Evolutionary conservation across 2,113 vertebrate species (phyloP), one percentile per base, ranked within the genome.

Genomic region (Pithys albifrons): DNA sequence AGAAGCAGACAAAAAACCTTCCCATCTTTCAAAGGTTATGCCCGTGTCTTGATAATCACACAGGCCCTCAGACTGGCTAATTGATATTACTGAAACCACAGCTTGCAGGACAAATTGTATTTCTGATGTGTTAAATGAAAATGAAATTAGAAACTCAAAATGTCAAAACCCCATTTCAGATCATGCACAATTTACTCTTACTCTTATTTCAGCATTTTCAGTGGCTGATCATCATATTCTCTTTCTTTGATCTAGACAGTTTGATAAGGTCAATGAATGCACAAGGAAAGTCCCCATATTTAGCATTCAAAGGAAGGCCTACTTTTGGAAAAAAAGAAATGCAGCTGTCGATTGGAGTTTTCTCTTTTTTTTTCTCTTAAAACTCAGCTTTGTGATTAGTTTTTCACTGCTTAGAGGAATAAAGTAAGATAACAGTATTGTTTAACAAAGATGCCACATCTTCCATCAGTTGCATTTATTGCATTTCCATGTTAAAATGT

Each of bases 121-220:
- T 95, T 93, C 74, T 91, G 67, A 94, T 77, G 33, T 93, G 71
- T 76, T 89, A 93, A 94, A 96, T 12, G 28, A 85, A 92, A 93
- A 96, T 89, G 41, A 85, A 91, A 96, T 92, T 83, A 93, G 80
- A 89, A 95, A 87, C 75, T 88, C 35, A 55, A 65, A 88, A 93
- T 83, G 69, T 82, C 8, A 10, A 64, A 91, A 89, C 10, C 3
- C 5, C 6, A 0, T 84, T 96, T 96, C 57, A 52, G 80, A 79
- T 92, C 88, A 74, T 64, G 73, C 39, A 78, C 25, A 59, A 86
- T 89, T 82, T 80, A 45, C 37, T 81, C 49, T 77, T 33, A 43
- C 19, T 74, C 29, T 12, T 51, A 15, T 75, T 93, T 91, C 76
- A 82, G 80, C 76, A 85, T 59, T 82, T 77, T 71, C 71, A 73